These are phyloP conservation scores for Kryptolebias marmoratus DNA, from an alignment of 2,113 vertebrate species.

Conservation along the genomic window DNA sequence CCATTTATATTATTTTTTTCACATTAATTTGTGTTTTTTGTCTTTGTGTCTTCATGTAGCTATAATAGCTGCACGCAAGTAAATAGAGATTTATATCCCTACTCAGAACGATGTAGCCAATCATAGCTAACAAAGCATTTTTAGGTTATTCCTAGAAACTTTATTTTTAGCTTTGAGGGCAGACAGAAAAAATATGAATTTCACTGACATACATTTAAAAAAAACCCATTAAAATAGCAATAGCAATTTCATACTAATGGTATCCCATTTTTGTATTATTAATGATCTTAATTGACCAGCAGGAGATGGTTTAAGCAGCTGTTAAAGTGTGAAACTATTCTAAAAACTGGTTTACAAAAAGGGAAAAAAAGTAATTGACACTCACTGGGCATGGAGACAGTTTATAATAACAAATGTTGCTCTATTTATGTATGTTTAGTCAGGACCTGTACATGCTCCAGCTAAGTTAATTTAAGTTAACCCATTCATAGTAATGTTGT, in stretches of 20 bases:
- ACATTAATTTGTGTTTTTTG: not conserved
- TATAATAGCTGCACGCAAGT: not conserved
- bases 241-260: no score
- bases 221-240: not conserved
- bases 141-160: not conserved
- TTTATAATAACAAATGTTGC: no score
- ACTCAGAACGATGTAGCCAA: not conserved
- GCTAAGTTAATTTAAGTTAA: not conserved
- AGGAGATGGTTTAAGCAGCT: no score
- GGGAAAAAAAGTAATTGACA: no score
- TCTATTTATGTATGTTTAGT: no score
- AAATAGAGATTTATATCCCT: not conserved
- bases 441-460: no score
- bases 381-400: no score
- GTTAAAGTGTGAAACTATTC: no score
- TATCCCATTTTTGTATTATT: no score
- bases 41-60: not conserved
- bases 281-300: no score
- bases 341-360: no score
- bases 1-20: not conserved
- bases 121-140: not conserved
- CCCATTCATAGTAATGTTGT: constrained; percentile 35
- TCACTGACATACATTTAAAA: not conserved
- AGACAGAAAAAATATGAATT: not conserved
- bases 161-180: no score